Conservation (phyloP, 2,797 vertebrate genomes). For the Orientallactaga sibirica region DNA sequence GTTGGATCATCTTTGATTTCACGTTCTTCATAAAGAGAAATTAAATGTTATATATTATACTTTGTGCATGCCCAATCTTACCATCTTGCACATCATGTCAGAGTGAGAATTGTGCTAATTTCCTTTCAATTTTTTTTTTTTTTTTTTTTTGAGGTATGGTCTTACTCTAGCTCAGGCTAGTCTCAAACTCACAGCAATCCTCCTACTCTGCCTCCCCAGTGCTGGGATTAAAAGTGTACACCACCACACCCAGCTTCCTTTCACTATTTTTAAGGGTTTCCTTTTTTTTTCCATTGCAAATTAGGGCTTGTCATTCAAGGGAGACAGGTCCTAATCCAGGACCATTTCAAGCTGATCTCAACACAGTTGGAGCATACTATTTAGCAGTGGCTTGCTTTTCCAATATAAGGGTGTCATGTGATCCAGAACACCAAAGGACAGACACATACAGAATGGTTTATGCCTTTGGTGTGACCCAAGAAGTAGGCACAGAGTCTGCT, state of each 20-base stretch:
- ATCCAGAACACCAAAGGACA: not conserved
- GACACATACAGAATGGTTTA: not conserved
- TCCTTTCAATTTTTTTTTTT: not conserved
- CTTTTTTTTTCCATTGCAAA: not conserved
- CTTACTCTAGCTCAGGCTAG: too few species aligned
- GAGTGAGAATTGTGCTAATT: not conserved
- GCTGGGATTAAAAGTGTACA: too few species aligned
- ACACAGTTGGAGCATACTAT: not conserved
- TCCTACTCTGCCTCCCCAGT: too few species aligned
- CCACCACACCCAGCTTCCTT: not conserved
- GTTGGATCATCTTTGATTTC: conserved; percentile 78
- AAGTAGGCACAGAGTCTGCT: not conserved
- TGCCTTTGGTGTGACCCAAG: not conserved
- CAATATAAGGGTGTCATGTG: not conserved
- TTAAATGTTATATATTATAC: conserved; percentile 79
- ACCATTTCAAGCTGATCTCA: not conserved
- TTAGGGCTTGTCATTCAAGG: not conserved
- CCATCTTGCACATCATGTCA: conserved; percentile 60
- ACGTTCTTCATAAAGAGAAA: conserved; percentile 62
- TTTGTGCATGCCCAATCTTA: conserved; percentile 79
- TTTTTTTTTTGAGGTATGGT: too few species aligned
- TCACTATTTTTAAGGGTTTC: not conserved
- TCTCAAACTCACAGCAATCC: too few species aligned
- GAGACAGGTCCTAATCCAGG: not conserved
- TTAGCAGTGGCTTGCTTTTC: not conserved